Conservation (phyloP, 2,888 invertebrate genomes). For the Xanthia togata region DNA sequence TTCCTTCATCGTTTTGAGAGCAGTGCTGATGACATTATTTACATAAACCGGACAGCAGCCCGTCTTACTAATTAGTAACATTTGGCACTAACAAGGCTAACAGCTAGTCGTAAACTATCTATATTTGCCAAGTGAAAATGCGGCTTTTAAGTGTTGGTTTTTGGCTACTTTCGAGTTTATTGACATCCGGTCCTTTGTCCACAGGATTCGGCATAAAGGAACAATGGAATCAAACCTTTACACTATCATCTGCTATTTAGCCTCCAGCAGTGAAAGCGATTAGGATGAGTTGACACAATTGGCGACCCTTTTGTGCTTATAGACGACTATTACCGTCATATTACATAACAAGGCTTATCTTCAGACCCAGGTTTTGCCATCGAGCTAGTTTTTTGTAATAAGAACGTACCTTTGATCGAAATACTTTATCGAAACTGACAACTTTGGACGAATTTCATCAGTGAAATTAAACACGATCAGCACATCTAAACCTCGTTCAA, state of each 20-base stretch:
- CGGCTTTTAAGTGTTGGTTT: not conserved
- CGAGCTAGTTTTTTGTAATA: too few relatives aligned
- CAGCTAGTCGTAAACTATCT: not conserved
- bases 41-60: too few relatives aligned
- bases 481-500: too few relatives aligned
- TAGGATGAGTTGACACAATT: not conserved
- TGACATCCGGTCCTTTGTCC: conserved; percentile 13
- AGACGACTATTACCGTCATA: not conserved
- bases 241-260: not conserved
- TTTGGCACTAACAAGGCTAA: not conserved
- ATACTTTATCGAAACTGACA: too few relatives aligned
- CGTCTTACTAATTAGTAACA: not conserved
- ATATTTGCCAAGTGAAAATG: not conserved
- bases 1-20: too few relatives aligned
- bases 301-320: not conserved
- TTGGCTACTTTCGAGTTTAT: not conserved
- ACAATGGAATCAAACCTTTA: conserved; percentile 7
- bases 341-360: too few relatives aligned
- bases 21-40: too few relatives aligned
- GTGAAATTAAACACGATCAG: too few relatives aligned
- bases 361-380: too few relatives aligned
- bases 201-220: not conserved
- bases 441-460: too few relatives aligned
- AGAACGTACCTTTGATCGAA: too few relatives aligned
- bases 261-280: not conserved